phyloP scores from a whole-genome alignment of 2,113 vertebrate species.

The Festucalex cinctus region DNA sequence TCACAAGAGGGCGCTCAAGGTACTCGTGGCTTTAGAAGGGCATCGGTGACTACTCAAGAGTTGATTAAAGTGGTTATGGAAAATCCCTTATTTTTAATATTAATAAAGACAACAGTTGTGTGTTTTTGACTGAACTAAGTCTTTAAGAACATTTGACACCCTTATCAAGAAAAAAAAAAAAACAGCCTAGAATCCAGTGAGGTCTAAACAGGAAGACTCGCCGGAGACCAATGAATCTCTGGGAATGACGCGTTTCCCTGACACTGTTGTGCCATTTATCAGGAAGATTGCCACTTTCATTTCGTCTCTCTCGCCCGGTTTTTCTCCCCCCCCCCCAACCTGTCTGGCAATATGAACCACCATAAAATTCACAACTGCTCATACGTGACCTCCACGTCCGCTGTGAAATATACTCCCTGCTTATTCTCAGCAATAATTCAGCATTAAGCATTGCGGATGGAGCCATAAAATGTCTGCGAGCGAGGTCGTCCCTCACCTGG shows the following conservation, averaged over 20 bases:
- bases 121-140: not conserved
- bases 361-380: constrained; percentile 53
- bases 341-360: constrained; percentile 2
- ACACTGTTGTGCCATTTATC: constrained; percentile 41
- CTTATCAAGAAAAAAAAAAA: not conserved
- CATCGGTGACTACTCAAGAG: no score
- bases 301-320: constrained; percentile 20
- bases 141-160: not conserved
- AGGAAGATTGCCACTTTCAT: constrained; percentile 58
- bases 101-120: not conserved
- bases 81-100: not conserved
- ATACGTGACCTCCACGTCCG: constrained; percentile 54
- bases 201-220: constrained; percentile 31
- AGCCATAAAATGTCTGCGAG: constrained; percentile 53
- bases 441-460: constrained; percentile 47
- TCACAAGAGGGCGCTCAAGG: no score
- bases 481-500: constrained; percentile 47
- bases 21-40: no score
- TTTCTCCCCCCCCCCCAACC: constrained; percentile 21
- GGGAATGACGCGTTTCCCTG: constrained; percentile 37
- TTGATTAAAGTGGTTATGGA: no score
- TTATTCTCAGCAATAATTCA: constrained; percentile 57
- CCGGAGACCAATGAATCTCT: constrained; percentile 33
- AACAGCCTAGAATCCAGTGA: constrained; percentile 28
- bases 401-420: constrained; percentile 49